Base-by-base conservation (phyloP, 1,140 invertebrate genomes). In the Aphelenchoides avenae region DNA sequence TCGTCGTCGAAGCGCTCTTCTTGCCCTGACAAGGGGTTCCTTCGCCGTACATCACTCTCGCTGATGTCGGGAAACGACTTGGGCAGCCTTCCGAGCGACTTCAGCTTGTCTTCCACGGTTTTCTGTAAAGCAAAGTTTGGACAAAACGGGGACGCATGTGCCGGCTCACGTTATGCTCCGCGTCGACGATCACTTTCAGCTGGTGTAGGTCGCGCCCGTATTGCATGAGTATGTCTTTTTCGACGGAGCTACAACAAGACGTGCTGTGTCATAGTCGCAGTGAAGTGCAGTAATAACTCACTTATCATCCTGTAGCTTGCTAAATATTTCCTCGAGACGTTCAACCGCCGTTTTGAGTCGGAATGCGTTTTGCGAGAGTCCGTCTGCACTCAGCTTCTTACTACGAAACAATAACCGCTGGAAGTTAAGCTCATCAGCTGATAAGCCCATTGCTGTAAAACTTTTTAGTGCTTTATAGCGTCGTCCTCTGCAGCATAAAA, bases 181-280 rank as follows among this genome's bases (percentile, higher is more conserved):
- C 69, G n/a, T 72, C 68, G 9, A 68, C 48, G 5, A 70, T 30
- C n/a, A 61, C 18, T 18, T 68, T 66, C 9, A 70, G 49, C 33
- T 69, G 57, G 13, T 69, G 39, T 6, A 70, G 41, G 15, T 72
- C 68, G 26, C 64, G 52, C 0, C 62, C 50, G 44, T 70, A 70
- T 31, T 70, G 57, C 50, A 70, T 63, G 1, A 70, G 37, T 4
- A 61, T 36, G 13, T 68, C 66, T 27, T n/a, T 52, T 33, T 59
- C 64, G 5, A 59, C 37, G 24, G n/a, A 36, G 27, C 66, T 67
- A 41, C 29, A 69, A 54, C 11, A n/a, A 5, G 20, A 59, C 20
- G n/a, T n/a, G n/a, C n/a, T n/a, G n/a, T n/a, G n/a, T n/a, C n/a
- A 52, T 31, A 5, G 27, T 40, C 29, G 13, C 7, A 53, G 22